These are phyloP conservation scores for Pangasius larnaudii DNA, from an alignment of 2,797 vertebrate species.

Conservation along the genomic window DNA sequence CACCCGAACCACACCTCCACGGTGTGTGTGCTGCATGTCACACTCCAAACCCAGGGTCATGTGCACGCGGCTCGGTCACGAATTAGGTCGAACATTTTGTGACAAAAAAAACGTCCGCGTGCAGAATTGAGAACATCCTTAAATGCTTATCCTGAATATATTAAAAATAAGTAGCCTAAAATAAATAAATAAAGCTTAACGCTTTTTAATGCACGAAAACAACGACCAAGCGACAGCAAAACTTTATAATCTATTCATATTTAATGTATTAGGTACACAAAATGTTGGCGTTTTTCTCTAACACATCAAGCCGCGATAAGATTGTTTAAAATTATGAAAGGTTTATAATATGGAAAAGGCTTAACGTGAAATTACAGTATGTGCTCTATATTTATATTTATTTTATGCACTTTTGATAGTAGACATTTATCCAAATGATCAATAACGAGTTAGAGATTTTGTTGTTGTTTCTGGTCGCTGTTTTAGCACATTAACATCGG, in stretches of 20 bases:
- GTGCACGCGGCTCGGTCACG: background rate
- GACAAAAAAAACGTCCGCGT: background rate
- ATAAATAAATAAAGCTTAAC: background rate
- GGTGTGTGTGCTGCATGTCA: background rate
- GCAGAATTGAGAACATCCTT: background rate
- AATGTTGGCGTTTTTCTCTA: background rate
- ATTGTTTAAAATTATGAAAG: background rate
- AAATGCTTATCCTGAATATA: background rate
- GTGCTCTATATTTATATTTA: background rate
- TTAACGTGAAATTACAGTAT: background rate
- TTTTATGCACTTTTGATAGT: background rate
- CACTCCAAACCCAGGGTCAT: too few species aligned
- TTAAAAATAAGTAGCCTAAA: background rate
- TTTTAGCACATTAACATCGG: background rate
- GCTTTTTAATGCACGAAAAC: background rate
- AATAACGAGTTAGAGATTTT: background rate
- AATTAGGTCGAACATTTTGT: background rate
- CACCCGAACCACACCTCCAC: background rate
- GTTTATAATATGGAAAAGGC: background rate
- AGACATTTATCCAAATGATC: background rate
- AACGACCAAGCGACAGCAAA: background rate
- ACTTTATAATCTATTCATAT: background rate
- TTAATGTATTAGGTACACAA: background rate
- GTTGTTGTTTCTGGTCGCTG: background rate
- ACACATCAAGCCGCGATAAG: background rate